Evolutionary conservation across 2,113 vertebrate species (phyloP).

Genomic region (Cryptoleucopteryx plumbea): DNA sequence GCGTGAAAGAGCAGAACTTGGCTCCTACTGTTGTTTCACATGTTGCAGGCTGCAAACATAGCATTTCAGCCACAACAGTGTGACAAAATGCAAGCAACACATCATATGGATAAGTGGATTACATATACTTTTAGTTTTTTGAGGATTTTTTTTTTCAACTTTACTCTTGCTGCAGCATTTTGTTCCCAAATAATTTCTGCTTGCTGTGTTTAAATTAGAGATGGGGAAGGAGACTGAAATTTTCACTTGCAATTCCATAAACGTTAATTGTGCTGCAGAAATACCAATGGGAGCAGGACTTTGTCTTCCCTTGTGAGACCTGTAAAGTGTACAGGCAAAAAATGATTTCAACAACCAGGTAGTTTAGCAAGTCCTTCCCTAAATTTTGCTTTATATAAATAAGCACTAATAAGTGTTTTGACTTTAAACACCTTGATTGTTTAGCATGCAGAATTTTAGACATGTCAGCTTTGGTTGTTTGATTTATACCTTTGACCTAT

Average conservation of each 20-base stretch:
- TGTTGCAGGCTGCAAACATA: not conserved
- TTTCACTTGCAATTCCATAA: not conserved
- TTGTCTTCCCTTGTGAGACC: not conserved
- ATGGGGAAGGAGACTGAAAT: not conserved
- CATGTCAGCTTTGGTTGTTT: slow-evolving; percentile 48
- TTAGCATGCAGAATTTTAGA: slow-evolving; percentile 49
- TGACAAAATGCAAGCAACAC: not conserved
- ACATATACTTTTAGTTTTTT: not conserved
- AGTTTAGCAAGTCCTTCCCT: not conserved
- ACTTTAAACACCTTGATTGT: slow-evolving; percentile 22
- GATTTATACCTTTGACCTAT: slow-evolving; percentile 67
- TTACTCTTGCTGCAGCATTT: not conserved
- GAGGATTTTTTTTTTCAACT: not conserved
- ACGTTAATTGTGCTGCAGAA: not conserved
- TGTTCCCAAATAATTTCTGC: not conserved
- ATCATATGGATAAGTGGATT: not conserved
- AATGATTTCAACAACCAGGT: not conserved
- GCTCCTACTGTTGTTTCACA: not conserved
- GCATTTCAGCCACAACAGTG: not conserved
- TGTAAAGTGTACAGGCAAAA: not conserved
- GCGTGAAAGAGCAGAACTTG: not conserved
- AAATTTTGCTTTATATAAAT: not conserved
- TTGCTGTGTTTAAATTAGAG: not conserved
- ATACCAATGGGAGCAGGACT: not conserved
- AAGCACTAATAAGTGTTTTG: not conserved